Percentiles rank a stretch among this genome's conserved stretches.
These are phyloP conservation scores for Anomalospiza imberbis DNA, from an alignment of 2,797 vertebrate species.

Conservation along the genomic window DNA sequence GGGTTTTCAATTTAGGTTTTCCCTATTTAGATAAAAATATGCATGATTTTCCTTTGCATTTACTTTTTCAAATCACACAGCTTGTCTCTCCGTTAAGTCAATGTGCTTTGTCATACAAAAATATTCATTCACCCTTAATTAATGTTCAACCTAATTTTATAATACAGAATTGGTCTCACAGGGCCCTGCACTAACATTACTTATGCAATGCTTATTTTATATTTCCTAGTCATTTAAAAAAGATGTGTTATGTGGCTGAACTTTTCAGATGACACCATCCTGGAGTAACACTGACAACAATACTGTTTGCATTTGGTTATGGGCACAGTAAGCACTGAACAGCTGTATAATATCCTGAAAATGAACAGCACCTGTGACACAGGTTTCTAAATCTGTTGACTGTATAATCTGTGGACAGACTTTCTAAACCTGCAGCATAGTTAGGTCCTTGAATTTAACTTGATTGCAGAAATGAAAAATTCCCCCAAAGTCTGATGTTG, in stretches of 20 bases:
- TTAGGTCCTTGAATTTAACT: neutral
- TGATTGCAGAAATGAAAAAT: neutral
- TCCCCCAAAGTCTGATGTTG: neutral
- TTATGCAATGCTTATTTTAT: slow-evolving; percentile 33
- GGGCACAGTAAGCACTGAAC: neutral
- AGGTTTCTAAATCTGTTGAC: neutral
- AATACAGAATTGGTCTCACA: slow-evolving; percentile 58
- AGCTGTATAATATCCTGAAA: neutral
- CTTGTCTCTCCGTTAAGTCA: slow-evolving; percentile 28
- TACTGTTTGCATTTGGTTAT: neutral
- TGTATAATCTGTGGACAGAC: neutral
- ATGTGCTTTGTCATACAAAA: slow-evolving; percentile 47
- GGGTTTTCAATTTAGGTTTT: slow-evolving; percentile 64
- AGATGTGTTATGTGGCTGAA: neutral
- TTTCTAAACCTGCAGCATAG: neutral
- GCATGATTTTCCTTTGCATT: slow-evolving; percentile 39
- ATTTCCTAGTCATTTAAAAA: slow-evolving; percentile 31
- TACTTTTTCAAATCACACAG: slow-evolving; percentile 48
- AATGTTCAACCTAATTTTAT: slow-evolving; percentile 59
- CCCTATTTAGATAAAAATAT: slow-evolving; percentile 61
- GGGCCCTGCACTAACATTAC: neutral
- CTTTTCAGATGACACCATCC: neutral
- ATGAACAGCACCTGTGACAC: neutral
- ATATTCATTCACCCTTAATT: slow-evolving; percentile 60
- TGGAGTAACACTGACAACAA: neutral